phyloP scores from a whole-genome alignment of 2,113 vertebrate genomes.

The Castor canadensis region DNA sequence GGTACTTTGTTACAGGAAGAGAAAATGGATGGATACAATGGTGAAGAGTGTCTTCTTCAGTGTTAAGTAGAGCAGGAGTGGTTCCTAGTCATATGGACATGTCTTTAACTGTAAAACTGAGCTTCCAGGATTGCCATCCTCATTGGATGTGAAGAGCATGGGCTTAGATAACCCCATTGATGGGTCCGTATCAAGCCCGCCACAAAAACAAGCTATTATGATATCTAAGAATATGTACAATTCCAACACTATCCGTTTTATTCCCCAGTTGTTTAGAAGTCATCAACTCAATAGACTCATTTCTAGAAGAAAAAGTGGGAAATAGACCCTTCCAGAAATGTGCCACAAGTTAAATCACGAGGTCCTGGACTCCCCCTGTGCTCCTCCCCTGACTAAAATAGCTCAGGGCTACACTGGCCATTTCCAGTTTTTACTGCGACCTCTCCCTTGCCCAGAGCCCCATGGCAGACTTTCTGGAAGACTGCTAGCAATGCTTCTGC shows the following conservation, averaged over 20 bases:
- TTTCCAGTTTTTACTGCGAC: background rate
- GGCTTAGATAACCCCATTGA: background rate
- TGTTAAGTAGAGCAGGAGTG: background rate
- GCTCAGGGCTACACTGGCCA: accelerated
- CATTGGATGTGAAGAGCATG: accelerated
- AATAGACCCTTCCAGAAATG: background rate
- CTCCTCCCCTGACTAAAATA: background rate
- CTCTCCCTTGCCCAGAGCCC: background rate
- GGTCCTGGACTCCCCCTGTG: background rate
- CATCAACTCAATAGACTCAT: background rate
- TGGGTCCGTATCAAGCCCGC: background rate
- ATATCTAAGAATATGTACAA: background rate
- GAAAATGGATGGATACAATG: background rate
- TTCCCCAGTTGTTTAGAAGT: background rate
- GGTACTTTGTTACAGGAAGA: background rate
- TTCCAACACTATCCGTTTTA: background rate
- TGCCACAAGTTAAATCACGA: background rate
- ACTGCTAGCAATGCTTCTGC: background rate
- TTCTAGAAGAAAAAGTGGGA: background rate
- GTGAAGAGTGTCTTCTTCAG: background rate
- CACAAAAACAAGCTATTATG: background rate
- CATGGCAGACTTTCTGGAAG: background rate
- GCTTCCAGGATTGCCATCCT: background rate
- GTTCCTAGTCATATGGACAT: background rate
- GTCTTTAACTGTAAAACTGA: background rate